Evolutionary conservation across 2,888 invertebrate species (phyloP), one percentile per base, ranked within the genome.

Genomic region (Phania funesta): DNA sequence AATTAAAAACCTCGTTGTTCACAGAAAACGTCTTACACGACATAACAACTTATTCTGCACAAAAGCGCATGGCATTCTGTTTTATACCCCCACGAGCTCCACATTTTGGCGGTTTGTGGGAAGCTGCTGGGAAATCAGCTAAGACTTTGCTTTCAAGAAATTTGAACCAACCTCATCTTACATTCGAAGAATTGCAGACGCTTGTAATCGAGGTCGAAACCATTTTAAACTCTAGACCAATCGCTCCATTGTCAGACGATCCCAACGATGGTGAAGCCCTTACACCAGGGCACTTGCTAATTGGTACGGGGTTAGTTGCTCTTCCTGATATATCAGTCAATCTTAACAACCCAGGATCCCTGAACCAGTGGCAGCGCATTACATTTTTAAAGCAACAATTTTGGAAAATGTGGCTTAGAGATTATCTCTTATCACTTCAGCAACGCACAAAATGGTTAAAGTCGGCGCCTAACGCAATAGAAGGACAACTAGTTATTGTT

Each of bases 91-190:
- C 83, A 8, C 62, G 83, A 6, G 56, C 80, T 6, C 80, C 84
- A 16, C 80, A 85, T 32, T 84, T 84, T 50, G 83, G 83, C 18
- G 84, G 84, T 3, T 32, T 83, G n/a, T 85, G 78, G 83, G 78
- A 85, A 41, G 24, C 24, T 6, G 64, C 74, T 2, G 84, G 84
- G 5, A 85, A 84, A 38, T 81, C 82, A 3, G 58, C 80, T 2
- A 84, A 84, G 60, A 50, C 29, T 9, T 46, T 82, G 11, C 48
- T 84, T 8, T 8, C 32, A 32, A 32, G 7, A 8, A 32, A 4
- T 32, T 8, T 32, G 5, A 8, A 2, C 32, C 5, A 32, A 6
- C 5, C 32, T 8, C 5, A 8, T 8, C 9, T 32, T 8, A 8
- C 32, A 8, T 32, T 32, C 9, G 32, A 32, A n/a, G 41, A 41